A percentile compares a stretch with the other conserved stretches of the same genome.
These are phyloP conservation scores for Scyliorhinus canicula DNA, from an alignment of 2,797 vertebrate species.

Conservation along the genomic window DNA sequence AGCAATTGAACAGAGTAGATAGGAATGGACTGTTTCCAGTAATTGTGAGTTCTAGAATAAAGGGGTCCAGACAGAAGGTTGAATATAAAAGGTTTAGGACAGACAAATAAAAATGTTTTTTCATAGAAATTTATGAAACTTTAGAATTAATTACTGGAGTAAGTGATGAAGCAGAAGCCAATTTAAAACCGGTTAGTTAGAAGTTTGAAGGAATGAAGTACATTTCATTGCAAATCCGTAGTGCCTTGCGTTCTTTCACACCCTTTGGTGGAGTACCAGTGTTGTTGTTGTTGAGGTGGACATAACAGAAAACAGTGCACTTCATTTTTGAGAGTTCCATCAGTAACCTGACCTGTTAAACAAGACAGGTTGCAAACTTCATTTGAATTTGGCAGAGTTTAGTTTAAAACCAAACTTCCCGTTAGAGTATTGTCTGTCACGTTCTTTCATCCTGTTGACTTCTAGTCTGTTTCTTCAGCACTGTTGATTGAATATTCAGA, in stretches of 20 bases:
- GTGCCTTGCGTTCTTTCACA: neutral
- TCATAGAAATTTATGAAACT: neutral
- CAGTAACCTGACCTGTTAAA: neutral
- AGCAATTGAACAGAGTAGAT: neutral
- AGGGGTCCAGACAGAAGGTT: neutral
- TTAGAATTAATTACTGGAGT: neutral
- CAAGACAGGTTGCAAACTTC: neutral
- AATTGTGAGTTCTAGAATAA: neutral
- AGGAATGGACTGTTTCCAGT: neutral
- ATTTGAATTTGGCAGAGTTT: neutral
- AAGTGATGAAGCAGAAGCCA: neutral
- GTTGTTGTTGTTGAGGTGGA: neutral
- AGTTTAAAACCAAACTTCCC: neutral
- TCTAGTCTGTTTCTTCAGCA: neutral
- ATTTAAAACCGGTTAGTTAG: neutral
- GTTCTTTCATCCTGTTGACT: neutral
- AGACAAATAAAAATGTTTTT: neutral
- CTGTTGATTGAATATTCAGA: neutral
- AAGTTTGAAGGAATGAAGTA: neutral
- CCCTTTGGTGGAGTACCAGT: neutral
- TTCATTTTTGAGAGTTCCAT: neutral
- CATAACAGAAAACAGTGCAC: neutral
- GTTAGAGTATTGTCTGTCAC: neutral
- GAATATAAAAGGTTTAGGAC: neutral
- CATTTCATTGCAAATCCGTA: neutral